Evolutionary conservation across 2,888 invertebrate genomes (phyloP).

Genomic region (Halictus quadricinctus): DNA sequence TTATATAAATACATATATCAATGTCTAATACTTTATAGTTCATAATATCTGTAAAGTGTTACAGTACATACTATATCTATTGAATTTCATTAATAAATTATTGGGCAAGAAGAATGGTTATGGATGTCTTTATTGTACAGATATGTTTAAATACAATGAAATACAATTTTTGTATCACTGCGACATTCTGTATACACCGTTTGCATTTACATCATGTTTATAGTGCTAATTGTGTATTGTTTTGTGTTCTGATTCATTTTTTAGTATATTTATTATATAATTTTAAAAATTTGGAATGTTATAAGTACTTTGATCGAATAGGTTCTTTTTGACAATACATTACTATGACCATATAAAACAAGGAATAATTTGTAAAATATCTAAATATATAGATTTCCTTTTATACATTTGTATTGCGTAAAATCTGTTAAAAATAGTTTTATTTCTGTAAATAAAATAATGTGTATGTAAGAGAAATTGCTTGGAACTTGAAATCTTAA

Average conservation of each 20-base stretch:
- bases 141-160: constrained; percentile 78
- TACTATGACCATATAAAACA: constrained; percentile 54
- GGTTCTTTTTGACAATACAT: constrained; percentile 34
- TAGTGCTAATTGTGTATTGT: constrained; percentile 62
- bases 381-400: constrained; percentile 68
- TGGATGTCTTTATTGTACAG: constrained; percentile 78
- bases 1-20: constrained; percentile 1
- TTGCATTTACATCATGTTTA: constrained; percentile 62
- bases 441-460: constrained; percentile 57
- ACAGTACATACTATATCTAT: constrained; percentile 19
- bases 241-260: constrained; percentile 40
- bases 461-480: constrained; percentile 47
- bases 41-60: constrained; percentile 16
- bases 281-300: constrained; percentile 49
- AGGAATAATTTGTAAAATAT: constrained; percentile 64
- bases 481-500: constrained; percentile 58
- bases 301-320: constrained; percentile 40
- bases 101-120: constrained; percentile 44
- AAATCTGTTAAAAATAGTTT: constrained; percentile 61
- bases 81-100: constrained; percentile 47
- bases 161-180: constrained; percentile 68
- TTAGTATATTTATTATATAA: constrained; percentile 56
- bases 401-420: constrained; percentile 61
- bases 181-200: constrained; percentile 63
- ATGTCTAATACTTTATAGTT: constrained; percentile 9